phyloP scores from a whole-genome alignment of 2,888 invertebrate species.

The Disparrhopalites patrizii region DNA sequence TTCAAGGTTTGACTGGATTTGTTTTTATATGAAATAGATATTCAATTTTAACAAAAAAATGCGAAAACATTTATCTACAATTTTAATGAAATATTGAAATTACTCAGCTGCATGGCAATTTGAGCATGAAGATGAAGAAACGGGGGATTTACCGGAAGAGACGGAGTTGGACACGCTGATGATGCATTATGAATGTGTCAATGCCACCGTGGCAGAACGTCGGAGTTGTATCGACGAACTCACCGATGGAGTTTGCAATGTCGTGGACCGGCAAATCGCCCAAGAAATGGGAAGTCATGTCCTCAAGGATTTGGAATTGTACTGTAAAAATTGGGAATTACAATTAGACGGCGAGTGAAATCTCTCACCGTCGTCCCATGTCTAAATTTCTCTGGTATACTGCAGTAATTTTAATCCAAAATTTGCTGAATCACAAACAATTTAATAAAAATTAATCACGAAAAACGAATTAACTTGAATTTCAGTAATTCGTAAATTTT shows the following conservation, averaged over 20 bases:
- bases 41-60: too few species aligned
- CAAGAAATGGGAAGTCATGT: neutral
- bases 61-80: conserved; percentile 18
- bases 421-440: too few species aligned
- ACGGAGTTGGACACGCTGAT: neutral
- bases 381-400: too few species aligned
- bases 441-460: too few species aligned
- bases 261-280: neutral
- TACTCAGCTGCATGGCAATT: neutral
- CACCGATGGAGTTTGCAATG: conserved; percentile 4
- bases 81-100: too few species aligned
- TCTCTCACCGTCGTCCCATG: too few species aligned
- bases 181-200: conserved; percentile 5
- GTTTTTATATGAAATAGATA: too few species aligned
- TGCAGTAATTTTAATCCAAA: too few species aligned
- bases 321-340: neutral
- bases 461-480: neutral
- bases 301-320: neutral
- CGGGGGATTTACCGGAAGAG: neutral
- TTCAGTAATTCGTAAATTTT: neutral
- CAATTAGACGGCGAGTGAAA: too few species aligned
- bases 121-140: neutral
- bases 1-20: too few species aligned
- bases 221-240: neutral
- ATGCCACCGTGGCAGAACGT: neutral